Evolutionary conservation across 2,888 invertebrate species (phyloP).

Genomic region (Scaptomyza tumidula): DNA sequence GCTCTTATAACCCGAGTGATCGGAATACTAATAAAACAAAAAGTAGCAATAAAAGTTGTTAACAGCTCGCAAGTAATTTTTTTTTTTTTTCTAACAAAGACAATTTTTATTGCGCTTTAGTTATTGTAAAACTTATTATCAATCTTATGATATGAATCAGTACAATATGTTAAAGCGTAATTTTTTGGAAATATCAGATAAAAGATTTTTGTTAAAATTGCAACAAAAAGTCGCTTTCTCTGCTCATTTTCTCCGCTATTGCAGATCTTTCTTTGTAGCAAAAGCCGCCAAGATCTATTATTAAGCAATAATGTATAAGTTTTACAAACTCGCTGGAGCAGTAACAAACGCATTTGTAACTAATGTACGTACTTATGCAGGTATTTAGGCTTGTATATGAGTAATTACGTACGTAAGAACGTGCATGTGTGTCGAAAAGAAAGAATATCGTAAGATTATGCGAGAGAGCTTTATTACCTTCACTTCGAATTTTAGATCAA

Average conservation of each 20-base stretch:
- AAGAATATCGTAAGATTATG: constrained; percentile 2
- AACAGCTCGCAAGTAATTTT: neutral
- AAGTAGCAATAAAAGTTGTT: constrained; percentile 1
- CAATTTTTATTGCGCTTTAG: constrained; percentile 9
- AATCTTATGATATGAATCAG: neutral
- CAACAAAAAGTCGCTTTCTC: neutral
- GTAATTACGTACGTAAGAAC: neutral
- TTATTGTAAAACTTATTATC: constrained; percentile 1
- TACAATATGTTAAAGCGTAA: neutral
- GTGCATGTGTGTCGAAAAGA: no score
- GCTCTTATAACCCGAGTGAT: neutral
- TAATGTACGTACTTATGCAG: neutral
- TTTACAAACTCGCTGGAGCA: neutral
- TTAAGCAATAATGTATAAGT: neutral
- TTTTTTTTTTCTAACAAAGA: constrained; percentile 1
- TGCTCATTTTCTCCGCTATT: neutral
- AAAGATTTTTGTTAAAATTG: neutral
- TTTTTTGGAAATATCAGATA: neutral
- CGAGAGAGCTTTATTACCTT: neutral
- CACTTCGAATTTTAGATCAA: constrained; percentile 1
- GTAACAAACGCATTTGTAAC: neutral
- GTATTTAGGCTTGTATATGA: neutral
- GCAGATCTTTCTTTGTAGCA: neutral
- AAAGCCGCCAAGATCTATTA: neutral
- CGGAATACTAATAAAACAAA: neutral